phyloP scores from a whole-genome alignment of 2,888 invertebrate genomes.

The Scrobipalpa atriplicella region DNA sequence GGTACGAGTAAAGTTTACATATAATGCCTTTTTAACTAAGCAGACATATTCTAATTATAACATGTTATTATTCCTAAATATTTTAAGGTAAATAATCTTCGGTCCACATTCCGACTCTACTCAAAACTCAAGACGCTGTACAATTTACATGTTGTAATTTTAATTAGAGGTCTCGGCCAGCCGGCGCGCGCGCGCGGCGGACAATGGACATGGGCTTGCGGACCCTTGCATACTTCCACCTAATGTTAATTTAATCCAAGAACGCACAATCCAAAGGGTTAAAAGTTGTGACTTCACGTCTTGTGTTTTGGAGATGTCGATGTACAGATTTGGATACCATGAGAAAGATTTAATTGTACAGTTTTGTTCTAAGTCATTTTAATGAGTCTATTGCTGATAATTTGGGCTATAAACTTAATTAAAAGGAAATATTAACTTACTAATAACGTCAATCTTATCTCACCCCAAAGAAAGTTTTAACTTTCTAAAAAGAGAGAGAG shows the following conservation, averaged over 20 bases:
- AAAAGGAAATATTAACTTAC: too few relatives aligned
- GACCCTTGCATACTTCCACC: conserved; percentile 69
- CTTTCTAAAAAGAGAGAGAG: too few relatives aligned
- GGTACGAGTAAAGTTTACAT: too few relatives aligned
- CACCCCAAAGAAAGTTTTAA: too few relatives aligned
- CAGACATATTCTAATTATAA: too few relatives aligned
- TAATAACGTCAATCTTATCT: too few relatives aligned
- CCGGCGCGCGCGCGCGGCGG: conserved; percentile 39
- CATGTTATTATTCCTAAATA: too few relatives aligned
- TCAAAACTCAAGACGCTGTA: conserved; percentile 49
- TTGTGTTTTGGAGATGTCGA: conserved; percentile 51
- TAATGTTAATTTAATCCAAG: conserved; percentile 82
- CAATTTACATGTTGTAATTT: conserved; percentile 80
- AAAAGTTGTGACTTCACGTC: conserved; percentile 72
- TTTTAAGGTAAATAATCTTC: too few relatives aligned
- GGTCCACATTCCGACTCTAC: not conserved
- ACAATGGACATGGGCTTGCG: conserved; percentile 51
- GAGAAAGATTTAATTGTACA: not conserved
- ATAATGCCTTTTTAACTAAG: too few relatives aligned
- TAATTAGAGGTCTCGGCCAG: conserved; percentile 73
- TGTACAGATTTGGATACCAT: conserved; percentile 45
- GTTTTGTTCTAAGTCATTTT: too few relatives aligned
- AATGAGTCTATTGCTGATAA: too few relatives aligned
- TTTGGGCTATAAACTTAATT: too few relatives aligned
- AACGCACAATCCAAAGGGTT: conserved; percentile 61